Percentiles rank a stretch among this genome's conserved stretches.
These are phyloP conservation scores for Pycnomerus fuliginosus DNA, from an alignment of 2,888 invertebrate genomes.

Conservation along the genomic window DNA sequence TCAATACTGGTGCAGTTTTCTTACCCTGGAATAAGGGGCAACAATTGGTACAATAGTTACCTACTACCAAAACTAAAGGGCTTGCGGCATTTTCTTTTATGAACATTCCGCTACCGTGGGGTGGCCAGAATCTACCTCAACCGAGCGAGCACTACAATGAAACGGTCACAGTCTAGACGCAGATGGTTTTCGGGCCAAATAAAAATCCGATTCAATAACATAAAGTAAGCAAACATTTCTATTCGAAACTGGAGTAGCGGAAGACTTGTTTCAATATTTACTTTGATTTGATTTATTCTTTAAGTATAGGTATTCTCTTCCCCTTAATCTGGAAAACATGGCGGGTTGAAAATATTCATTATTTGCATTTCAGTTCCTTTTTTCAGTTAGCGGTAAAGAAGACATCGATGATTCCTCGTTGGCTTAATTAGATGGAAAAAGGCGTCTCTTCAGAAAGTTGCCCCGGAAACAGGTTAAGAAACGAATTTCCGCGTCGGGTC, in stretches of 20 bases:
- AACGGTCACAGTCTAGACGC: constrained; percentile 32
- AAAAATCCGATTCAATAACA: constrained; percentile 51
- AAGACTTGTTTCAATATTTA: constrained; percentile 51
- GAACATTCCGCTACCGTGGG: constrained; percentile 36
- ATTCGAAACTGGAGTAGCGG: constrained; percentile 48
- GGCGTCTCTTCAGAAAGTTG: too few species aligned
- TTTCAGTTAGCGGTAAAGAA: too few species aligned
- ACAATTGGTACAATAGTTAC: constrained; percentile 33
- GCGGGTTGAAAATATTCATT: too few species aligned
- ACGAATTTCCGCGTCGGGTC: constrained; percentile 8
- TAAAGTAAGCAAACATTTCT: constrained; percentile 51
- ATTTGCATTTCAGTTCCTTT: too few species aligned
- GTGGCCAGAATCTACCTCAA: constrained; percentile 7
- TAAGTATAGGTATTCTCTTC: too few species aligned
- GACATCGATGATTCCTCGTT: too few species aligned
- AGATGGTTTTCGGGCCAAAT: constrained; percentile 35
- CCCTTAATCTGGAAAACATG: too few species aligned
- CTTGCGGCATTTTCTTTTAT: constrained; percentile 42
- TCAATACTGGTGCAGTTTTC: too few species aligned
- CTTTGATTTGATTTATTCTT: constrained; percentile 47
- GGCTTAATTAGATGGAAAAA: too few species aligned
- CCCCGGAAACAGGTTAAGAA: constrained; percentile 11
- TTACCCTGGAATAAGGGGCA: too few species aligned
- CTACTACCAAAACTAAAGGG: constrained; percentile 42
- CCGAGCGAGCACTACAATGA: neutral